Evolutionary conservation across 1,140 invertebrate genomes (phyloP).

Genomic region (Heterodera schachtii): DNA sequence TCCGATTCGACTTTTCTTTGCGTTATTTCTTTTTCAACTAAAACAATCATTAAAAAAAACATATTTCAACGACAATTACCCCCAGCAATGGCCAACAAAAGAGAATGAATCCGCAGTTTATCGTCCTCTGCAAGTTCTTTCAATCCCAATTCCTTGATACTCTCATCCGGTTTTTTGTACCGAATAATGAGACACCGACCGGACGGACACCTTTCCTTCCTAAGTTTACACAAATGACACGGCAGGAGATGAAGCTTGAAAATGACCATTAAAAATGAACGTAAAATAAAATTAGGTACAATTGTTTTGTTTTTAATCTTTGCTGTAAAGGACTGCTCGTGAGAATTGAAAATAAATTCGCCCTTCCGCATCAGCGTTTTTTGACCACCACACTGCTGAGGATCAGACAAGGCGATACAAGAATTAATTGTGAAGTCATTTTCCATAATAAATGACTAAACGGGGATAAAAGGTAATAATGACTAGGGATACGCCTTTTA

Average conservation of each 20-base stretch:
- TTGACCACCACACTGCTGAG: no score
- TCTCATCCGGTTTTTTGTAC: not conserved
- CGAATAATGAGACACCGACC: not conserved
- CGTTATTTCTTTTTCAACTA: not conserved
- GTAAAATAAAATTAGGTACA: not conserved
- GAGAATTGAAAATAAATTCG: no score
- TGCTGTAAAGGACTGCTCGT: no score
- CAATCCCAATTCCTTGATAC: not conserved
- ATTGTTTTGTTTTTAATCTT: no score
- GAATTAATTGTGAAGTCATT: no score
- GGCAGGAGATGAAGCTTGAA: not conserved
- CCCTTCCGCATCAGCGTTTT: no score
- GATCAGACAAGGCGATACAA: no score
- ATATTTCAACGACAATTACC: not conserved
- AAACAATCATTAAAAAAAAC: not conserved
- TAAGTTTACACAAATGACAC: not conserved
- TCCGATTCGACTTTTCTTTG: no score
- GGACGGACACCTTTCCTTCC: not conserved
- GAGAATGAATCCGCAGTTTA: not conserved
- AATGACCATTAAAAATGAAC: not conserved
- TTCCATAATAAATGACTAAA: no score
- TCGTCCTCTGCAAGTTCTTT: not conserved
- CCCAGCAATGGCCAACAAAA: not conserved
- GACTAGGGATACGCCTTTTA: no score
- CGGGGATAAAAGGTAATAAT: no score